Evolutionary conservation across 2,113 vertebrate genomes (phyloP).

Genomic region (Actenoides hombroni): DNA sequence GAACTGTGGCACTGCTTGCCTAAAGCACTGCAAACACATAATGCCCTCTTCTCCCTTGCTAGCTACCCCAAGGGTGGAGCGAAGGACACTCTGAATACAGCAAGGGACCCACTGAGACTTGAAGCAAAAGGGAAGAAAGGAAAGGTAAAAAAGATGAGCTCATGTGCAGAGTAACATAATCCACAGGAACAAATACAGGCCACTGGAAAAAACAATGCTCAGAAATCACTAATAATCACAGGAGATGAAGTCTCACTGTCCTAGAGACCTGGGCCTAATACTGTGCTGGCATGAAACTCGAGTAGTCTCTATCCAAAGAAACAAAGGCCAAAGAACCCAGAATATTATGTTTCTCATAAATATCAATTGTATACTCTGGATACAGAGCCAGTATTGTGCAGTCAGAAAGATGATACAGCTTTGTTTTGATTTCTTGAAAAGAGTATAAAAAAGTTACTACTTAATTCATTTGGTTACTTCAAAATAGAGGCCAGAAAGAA

Average conservation of each 20-base stretch:
- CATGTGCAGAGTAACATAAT: background rate
- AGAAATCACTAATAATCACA: background rate
- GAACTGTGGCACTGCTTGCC: background rate
- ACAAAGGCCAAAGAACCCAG: background rate
- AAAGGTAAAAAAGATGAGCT: background rate
- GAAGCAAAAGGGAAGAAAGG: background rate
- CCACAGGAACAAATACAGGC: background rate
- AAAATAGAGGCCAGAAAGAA: background rate
- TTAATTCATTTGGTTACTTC: background rate
- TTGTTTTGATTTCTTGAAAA: constrained; percentile 48
- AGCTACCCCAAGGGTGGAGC: background rate
- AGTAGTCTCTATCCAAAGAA: background rate
- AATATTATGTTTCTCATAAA: background rate
- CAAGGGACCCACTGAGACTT: background rate
- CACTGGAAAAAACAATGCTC: background rate
- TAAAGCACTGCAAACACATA: background rate
- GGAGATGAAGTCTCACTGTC: background rate
- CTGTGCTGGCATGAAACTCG: background rate
- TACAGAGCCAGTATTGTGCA: background rate
- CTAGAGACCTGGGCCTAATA: background rate
- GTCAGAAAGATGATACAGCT: constrained; percentile 1
- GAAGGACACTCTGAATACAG: background rate
- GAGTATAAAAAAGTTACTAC: background rate
- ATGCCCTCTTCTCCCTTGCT: background rate
- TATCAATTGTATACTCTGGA: background rate